phyloP scores from a whole-genome alignment of 2,113 vertebrate genomes.

The Capricornis sumatraensis region DNA sequence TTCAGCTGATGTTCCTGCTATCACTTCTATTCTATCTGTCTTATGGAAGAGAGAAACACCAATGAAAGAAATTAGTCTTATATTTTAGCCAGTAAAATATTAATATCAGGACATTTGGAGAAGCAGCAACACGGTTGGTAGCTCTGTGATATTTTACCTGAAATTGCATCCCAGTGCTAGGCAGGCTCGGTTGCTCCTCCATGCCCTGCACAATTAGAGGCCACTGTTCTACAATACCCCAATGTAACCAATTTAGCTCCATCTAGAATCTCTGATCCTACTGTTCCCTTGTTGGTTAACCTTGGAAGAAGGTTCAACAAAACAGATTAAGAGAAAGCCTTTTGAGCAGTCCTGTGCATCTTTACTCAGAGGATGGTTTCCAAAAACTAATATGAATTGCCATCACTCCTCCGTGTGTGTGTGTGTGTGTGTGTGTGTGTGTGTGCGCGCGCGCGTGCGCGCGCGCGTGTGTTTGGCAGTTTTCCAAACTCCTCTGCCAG shows the following conservation, averaged over 20 bases:
- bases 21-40: background rate
- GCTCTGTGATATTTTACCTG: background rate
- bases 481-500: slow-evolving; percentile 73
- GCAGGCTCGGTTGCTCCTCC: background rate
- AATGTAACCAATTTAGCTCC: background rate
- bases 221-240: background rate
- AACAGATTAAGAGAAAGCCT: slow-evolving; percentile 73
- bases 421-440: background rate
- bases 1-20: background rate
- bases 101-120: background rate
- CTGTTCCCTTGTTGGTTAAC: slow-evolving; percentile 49
- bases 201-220: background rate
- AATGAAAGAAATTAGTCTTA: background rate
- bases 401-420: slow-evolving; percentile 56
- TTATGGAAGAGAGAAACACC: background rate
- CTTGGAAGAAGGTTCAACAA: slow-evolving; percentile 59
- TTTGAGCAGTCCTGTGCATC: slow-evolving; percentile 64
- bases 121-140: background rate
- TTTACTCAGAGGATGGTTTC: slow-evolving; percentile 74
- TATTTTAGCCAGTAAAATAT: background rate
- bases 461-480: slow-evolving; percentile 39
- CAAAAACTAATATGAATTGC: slow-evolving; percentile 72
- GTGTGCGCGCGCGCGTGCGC: background rate
- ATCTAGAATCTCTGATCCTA: slow-evolving; percentile 33
- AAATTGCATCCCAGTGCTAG: background rate